Conservation (phyloP, 2,113 vertebrate genomes). For the Crotalus helleri region DNA sequence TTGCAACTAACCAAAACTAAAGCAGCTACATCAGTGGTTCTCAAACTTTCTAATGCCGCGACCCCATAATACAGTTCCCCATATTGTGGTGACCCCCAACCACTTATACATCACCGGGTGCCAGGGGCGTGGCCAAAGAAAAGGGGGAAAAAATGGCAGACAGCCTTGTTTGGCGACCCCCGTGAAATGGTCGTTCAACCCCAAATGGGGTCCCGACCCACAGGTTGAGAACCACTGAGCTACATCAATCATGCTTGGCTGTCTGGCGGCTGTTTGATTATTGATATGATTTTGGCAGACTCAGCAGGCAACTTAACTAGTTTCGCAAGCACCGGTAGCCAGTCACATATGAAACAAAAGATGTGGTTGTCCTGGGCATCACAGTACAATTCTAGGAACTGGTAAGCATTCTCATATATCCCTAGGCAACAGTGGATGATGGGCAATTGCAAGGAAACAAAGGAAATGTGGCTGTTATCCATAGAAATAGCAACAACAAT, state of each 20-base stretch:
- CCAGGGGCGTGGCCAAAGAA: too few species aligned
- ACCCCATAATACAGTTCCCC: too few species aligned
- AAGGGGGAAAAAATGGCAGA: too few species aligned
- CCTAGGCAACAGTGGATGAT: background rate
- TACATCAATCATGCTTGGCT: background rate
- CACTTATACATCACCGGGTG: too few species aligned
- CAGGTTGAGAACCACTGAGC: background rate
- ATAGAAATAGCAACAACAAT: background rate
- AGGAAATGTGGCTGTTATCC: background rate
- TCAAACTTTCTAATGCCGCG: too few species aligned
- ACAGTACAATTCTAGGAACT: background rate
- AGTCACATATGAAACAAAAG: background rate
- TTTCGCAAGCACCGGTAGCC: background rate
- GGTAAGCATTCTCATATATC: background rate
- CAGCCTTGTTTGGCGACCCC: too few species aligned
- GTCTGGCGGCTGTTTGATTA: background rate
- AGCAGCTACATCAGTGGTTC: background rate
- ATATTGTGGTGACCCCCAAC: too few species aligned
- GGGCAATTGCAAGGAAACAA: background rate
- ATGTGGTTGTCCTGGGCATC: background rate
- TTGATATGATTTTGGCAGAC: background rate
- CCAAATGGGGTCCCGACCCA: too few species aligned
- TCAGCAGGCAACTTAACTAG: background rate
- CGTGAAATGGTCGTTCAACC: too few species aligned
- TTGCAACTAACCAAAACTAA: background rate